These are phyloP conservation scores for Pelosia muscerda DNA, from an alignment of 2,888 invertebrate species.

Conservation along the genomic window DNA sequence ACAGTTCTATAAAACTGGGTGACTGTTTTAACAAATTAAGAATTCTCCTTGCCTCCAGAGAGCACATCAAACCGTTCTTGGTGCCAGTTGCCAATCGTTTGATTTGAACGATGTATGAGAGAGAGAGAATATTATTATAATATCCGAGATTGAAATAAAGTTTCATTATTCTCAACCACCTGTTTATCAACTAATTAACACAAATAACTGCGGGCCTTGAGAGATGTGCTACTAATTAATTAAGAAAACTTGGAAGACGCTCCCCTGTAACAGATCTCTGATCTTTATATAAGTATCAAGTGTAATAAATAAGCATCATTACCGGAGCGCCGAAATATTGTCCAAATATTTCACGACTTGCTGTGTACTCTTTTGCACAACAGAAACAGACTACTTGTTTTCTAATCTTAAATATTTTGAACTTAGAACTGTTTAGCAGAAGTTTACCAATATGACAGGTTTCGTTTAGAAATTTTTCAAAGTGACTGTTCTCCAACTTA, in stretches of 20 bases:
- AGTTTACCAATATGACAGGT: no score
- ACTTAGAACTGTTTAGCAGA: no score
- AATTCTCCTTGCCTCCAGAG: no score
- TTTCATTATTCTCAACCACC: slow-evolving; percentile 28
- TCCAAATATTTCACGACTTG: slow-evolving; percentile 26
- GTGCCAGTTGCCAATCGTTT: no score
- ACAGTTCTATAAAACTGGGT: no score
- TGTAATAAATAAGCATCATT: slow-evolving; percentile 49
- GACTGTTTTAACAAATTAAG: no score
- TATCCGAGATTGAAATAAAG: slow-evolving; percentile 18
- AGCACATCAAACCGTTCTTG: no score
- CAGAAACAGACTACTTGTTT: slow-evolving; percentile 5
- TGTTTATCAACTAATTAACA: slow-evolving; percentile 45
- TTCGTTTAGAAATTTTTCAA: no score
- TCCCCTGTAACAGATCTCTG: slow-evolving; percentile 44
- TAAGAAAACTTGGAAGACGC: slow-evolving; percentile 50
- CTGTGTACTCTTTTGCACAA: slow-evolving; percentile 26
- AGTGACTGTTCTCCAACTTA: no score
- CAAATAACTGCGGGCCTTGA: slow-evolving; percentile 33
- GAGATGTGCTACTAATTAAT: slow-evolving; percentile 52
- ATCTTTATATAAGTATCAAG: slow-evolving; percentile 56
- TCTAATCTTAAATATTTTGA: neutral
- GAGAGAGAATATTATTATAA: no score
- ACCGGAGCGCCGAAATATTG: slow-evolving; percentile 18
- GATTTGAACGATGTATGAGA: no score